Base-by-base conservation (phyloP, 2,113 vertebrate species). In the Sciurus niger region DNA sequence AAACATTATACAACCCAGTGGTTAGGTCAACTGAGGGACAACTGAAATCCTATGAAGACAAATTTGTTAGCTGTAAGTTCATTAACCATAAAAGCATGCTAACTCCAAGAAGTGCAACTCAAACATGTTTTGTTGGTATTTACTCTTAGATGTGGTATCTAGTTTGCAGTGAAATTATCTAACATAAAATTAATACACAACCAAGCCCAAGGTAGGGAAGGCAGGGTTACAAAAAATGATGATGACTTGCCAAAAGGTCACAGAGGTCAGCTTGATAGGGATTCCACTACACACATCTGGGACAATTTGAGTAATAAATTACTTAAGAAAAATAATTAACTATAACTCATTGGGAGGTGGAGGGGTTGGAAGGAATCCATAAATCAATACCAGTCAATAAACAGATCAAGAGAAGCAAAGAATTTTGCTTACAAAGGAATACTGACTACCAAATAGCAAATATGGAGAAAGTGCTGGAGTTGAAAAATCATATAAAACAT, bases 281-380 rank as follows among this genome's bases (percentile, higher is more conserved):
- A 25, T 91, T 74, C 60, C 46, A 51, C n/a, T 60, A 43, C 70
- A 48, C 43, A 80, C n/a, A 63, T 25, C 14, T 87, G 18, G 8
- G 65, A 40, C 28, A 90, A 77, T 22, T 0, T n/a, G 37, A 95
- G 24, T 55, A 80, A 93, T 14, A 89, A 78, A 79, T 65, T 51
- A 93, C 76, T 51, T 34, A 63, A 74, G 40, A 73, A 90, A 91
- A 91, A 40, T 65, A 89, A 93, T 24, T 24, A 60, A 85, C 30
- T 63, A 65, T 20, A 80, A 90, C 89, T 37, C 65, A 80, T 1
- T 72, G 34, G 60, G 28, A 82, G 46, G 51, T 11, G 7, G 8
- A 28, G 20, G 18, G 10, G 2, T 40, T 13, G 12, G 40, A 82
- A 53, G 24, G 53, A 79, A 80, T n/a, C 43, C 46, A 68, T 55